Conservation (phyloP, 2,113 vertebrate genomes). For the Setophaga kirtlandii region DNA sequence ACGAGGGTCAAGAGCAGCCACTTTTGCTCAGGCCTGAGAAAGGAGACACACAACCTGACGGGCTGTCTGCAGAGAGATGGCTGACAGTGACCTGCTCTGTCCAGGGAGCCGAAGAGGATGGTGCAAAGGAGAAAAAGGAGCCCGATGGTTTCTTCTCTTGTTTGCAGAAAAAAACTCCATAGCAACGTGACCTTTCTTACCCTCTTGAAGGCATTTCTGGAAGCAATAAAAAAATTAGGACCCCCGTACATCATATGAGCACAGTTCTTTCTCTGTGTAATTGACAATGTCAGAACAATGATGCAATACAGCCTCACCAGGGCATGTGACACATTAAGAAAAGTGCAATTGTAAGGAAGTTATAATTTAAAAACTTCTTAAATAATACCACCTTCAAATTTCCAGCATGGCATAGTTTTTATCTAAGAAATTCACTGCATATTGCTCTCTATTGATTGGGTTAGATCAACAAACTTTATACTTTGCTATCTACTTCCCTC, state of each 20-base stretch:
- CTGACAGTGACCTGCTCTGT: not conserved
- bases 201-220: not conserved
- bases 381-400: not conserved
- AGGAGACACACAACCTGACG: fast-evolving
- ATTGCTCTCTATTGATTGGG: not conserved
- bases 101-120: not conserved
- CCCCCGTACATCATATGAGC: not conserved
- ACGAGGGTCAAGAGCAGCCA: not conserved
- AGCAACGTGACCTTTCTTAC: not conserved
- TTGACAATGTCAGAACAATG: not conserved
- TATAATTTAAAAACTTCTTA: not conserved
- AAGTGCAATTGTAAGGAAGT: not conserved
- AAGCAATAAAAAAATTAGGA: not conserved
- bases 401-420: not conserved
- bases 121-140: not conserved
- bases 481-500: not conserved
- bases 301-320: not conserved
- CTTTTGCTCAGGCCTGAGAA: not conserved
- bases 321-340: not conserved
- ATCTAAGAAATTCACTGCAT: not conserved
- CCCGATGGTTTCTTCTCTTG: not conserved
- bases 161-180: not conserved
- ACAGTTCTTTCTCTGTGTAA: not conserved
- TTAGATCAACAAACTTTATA: not conserved
- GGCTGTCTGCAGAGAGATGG: not conserved